These are phyloP conservation scores for Tanypteryx hageni DNA, from an alignment of 2,888 invertebrate species.

Conservation along the genomic window DNA sequence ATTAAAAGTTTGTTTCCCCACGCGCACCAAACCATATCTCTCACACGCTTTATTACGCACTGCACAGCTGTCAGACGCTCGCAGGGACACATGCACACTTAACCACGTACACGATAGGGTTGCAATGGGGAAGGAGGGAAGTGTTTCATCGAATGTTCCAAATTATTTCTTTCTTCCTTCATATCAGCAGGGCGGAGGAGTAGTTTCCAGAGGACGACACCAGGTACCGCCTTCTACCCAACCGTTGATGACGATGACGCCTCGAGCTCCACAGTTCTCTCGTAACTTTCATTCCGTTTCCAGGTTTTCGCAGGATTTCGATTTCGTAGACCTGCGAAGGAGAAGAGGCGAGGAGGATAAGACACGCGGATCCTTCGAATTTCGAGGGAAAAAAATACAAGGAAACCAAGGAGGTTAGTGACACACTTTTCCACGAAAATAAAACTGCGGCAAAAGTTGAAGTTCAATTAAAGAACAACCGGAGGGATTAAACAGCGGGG, in stretches of 20 bases:
- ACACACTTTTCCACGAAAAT: neutral
- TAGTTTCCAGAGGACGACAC: neutral
- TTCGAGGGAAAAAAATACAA: neutral
- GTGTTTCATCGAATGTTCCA: neutral
- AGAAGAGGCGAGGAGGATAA: neutral
- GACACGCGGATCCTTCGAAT: neutral
- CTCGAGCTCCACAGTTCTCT: neutral
- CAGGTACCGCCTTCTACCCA: neutral
- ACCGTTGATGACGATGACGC: neutral
- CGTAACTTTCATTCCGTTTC: conserved; percentile 29
- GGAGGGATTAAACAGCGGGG: no score
- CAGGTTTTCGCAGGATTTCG: conserved; percentile 51
- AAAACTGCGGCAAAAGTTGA: neutral
- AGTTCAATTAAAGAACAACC: no score
- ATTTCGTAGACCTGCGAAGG: conserved; percentile 30
- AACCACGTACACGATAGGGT: neutral
- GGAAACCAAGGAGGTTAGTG: neutral
- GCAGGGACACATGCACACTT: neutral
- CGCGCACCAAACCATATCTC: neutral
- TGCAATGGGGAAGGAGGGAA: conserved; percentile 14
- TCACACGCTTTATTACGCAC: neutral
- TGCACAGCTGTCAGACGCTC: neutral
- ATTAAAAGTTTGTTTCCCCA: neutral
- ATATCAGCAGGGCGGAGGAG: neutral
- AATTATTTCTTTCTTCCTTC: neutral